phyloP scores from a whole-genome alignment of 2,113 vertebrate genomes.

The Mustela nigripes region DNA sequence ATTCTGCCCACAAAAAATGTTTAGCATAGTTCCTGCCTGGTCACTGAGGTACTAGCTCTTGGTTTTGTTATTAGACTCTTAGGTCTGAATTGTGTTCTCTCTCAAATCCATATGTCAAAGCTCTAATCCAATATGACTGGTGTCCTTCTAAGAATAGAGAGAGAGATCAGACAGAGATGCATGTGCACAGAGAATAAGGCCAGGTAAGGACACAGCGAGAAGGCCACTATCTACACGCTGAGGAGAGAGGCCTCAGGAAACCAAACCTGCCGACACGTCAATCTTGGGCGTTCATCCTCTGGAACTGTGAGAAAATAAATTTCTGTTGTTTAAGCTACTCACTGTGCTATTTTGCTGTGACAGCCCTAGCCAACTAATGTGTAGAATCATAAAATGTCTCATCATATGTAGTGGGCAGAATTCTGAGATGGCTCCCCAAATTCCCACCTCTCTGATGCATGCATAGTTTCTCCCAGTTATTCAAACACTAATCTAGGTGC shows the following conservation, averaged over 20 bases:
- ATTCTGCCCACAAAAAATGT: background rate
- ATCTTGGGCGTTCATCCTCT: background rate
- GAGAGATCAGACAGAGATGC: background rate
- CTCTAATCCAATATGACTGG: background rate
- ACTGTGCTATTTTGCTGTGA: background rate
- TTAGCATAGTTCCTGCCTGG: background rate
- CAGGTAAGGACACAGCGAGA: background rate
- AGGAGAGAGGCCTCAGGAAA: background rate
- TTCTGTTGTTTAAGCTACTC: background rate
- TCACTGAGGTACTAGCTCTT: slow-evolving; percentile 8
- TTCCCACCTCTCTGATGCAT: background rate
- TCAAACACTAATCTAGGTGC: background rate
- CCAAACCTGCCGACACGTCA: background rate
- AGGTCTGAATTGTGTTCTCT: background rate
- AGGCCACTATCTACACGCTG: background rate
- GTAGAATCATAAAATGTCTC: background rate
- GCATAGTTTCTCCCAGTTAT: background rate
- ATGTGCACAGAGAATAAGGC: background rate
- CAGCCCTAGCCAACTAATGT: background rate
- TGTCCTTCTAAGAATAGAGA: background rate
- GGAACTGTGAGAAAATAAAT: background rate
- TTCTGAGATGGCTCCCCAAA: background rate
- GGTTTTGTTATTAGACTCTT: slow-evolving; percentile 10
- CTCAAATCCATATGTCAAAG: background rate
- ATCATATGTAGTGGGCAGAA: background rate